phyloP scores from a whole-genome alignment of 2,797 vertebrate genomes.

The Graptemys geographica region DNA sequence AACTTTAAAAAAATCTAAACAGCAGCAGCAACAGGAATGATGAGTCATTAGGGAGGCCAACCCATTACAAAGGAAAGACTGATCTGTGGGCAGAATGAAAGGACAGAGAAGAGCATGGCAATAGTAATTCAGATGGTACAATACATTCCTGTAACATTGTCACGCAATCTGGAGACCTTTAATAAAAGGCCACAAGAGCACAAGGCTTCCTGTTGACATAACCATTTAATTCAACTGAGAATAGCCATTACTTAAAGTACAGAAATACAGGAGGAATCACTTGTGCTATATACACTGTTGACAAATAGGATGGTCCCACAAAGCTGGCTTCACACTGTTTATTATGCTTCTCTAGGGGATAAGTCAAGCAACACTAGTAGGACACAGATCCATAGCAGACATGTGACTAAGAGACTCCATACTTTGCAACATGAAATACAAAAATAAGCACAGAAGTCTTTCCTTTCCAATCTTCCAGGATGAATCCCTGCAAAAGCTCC shows the following conservation, averaged over 20 bases:
- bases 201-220: not conserved
- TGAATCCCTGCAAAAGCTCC: not conserved
- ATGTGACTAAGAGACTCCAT: not conserved
- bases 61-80: not conserved
- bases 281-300: not conserved
- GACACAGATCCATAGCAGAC: not conserved
- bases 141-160: not conserved
- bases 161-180: not conserved
- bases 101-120: not conserved
- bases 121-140: not conserved
- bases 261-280: not conserved
- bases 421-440: not conserved
- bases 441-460: not conserved
- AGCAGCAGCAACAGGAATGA: not conserved
- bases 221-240: not conserved
- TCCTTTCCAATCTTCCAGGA: not conserved
- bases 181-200: conserved; percentile 4
- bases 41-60: not conserved
- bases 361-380: fast-evolving
- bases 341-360: not conserved
- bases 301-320: fast-evolving
- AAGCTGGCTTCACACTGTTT: not conserved
- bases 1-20: fast-evolving
- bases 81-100: not conserved
- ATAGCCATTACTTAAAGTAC: not conserved